Base-by-base conservation (phyloP, 2,113 vertebrate genomes). In the Nestor notabilis region DNA sequence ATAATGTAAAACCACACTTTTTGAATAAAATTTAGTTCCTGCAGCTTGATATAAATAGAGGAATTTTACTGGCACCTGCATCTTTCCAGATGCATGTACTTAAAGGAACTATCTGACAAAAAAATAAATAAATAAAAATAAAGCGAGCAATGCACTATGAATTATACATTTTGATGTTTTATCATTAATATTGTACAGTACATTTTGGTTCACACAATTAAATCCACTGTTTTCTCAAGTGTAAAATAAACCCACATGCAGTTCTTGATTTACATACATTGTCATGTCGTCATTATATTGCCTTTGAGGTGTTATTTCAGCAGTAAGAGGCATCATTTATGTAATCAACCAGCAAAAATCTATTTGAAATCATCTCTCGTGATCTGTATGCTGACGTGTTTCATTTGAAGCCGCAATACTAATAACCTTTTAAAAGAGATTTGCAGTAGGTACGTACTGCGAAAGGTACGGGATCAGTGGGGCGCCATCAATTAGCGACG, bases 241-340 rank as follows among this genome's bases (percentile, higher is more conserved):
- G 99, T 99, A 99, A 99, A 99, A 99, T 99, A 99, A 99, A 99
- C 98, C 99, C 98, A 99, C 99, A 99, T 98, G 98, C 99, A 99
- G 99, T 99, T 99, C 99, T 99, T 99, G 99, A 98, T 99, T 99
- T 99, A 99, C 98, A 94, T 95, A 97, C 95, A 98, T 98, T 98
- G 99, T 99, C 98, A 89, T 97, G 98, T 98, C 93, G 87, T 98
- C 97, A 95, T 98, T 98, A 90, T 95, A 74, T 95, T 95, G 96
- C 97, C 93, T 97, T 94, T 76, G 97, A 98, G 97, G 93, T 94
- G 93, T 93, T 96, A 46, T 77, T 97, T 77, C 89, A 90, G 91
- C 92, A 89, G 19, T 53, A 78, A 97, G 97, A 96, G 95, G 75
- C 91, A 95, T 91, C 55, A 69, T 95, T 97, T 93, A 89, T 83